A percentile compares a stretch with the other conserved stretches of the same genome.
Evolutionary conservation across 2,888 invertebrate species (phyloP).

Genomic region (Pterostichus niger): DNA sequence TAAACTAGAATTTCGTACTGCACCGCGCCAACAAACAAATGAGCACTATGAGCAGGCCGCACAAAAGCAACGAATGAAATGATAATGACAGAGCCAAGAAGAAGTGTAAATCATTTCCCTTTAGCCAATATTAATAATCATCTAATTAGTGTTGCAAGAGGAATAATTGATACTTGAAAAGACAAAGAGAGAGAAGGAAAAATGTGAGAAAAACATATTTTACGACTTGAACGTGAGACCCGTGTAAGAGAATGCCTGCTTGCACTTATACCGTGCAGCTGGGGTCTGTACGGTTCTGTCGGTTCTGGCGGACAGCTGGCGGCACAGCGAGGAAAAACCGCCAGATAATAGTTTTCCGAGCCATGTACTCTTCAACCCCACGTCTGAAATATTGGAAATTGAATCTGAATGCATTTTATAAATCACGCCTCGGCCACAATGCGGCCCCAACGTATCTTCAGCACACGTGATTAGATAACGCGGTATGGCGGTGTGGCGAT

Average conservation of each 20-base stretch:
- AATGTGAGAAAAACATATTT: slow-evolving; percentile 50
- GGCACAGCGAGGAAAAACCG: slow-evolving; percentile 56
- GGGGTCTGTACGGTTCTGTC: not conserved
- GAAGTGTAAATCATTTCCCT: no score
- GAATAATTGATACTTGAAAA: slow-evolving; percentile 3
- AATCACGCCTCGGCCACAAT: slow-evolving; percentile 75
- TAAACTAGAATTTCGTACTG: slow-evolving; percentile 58
- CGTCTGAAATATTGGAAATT: slow-evolving; percentile 73
- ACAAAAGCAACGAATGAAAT: not conserved
- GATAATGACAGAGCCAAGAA: no score
- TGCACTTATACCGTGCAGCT: slow-evolving; percentile 21
- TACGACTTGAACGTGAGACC: slow-evolving; percentile 11
- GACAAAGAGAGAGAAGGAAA: slow-evolving; percentile 9
- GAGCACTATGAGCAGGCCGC: not conserved
- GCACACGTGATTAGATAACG: slow-evolving; percentile 63
- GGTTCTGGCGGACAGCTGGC: slow-evolving; percentile 16
- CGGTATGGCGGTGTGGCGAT: not conserved
- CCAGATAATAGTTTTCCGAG: slow-evolving; percentile 72
- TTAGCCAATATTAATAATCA: slow-evolving; percentile 16
- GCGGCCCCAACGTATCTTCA: slow-evolving; percentile 68
- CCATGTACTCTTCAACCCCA: slow-evolving; percentile 72
- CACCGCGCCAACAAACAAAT: slow-evolving; percentile 6
- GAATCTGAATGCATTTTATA: slow-evolving; percentile 74
- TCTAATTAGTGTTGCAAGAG: slow-evolving; percentile 21
- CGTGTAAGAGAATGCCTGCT: slow-evolving; percentile 44